Conservation (phyloP, 2,113 vertebrate genomes). For the Artemisiospiza belli region DNA sequence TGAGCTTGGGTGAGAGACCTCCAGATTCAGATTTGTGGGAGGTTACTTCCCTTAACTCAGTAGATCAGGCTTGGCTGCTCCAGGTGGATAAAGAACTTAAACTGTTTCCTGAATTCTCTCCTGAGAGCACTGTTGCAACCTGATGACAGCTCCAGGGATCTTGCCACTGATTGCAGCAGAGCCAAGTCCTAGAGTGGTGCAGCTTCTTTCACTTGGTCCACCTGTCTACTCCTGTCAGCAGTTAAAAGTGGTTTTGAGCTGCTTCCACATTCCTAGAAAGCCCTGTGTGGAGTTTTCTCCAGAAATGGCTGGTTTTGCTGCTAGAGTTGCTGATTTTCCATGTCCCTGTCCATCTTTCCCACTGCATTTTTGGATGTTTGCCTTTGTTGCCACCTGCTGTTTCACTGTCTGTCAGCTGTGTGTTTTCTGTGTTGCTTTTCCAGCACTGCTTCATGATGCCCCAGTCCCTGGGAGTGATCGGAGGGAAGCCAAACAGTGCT, state of each 20-base stretch:
- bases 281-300: background rate
- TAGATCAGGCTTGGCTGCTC: background rate
- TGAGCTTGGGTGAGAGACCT: background rate
- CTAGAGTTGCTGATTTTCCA: background rate
- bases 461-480: conserved; percentile 96
- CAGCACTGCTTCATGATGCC: conserved; percentile 98
- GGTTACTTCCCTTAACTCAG: background rate
- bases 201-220: background rate
- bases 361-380: background rate
- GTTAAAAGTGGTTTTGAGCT: background rate
- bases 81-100: background rate
- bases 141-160: background rate
- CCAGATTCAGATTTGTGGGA: background rate
- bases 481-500: conserved; percentile 97
- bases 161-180: background rate
- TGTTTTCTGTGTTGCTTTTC: conserved; percentile 57
- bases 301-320: background rate
- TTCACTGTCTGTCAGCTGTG: conserved; percentile 46
- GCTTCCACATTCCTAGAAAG: background rate
- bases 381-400: conserved; percentile 1
- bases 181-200: background rate
- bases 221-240: background rate
- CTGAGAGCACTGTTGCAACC: background rate
- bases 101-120: background rate
- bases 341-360: background rate